Conservation (phyloP, 2,113 vertebrate genomes). For the Channa maculata region DNA sequence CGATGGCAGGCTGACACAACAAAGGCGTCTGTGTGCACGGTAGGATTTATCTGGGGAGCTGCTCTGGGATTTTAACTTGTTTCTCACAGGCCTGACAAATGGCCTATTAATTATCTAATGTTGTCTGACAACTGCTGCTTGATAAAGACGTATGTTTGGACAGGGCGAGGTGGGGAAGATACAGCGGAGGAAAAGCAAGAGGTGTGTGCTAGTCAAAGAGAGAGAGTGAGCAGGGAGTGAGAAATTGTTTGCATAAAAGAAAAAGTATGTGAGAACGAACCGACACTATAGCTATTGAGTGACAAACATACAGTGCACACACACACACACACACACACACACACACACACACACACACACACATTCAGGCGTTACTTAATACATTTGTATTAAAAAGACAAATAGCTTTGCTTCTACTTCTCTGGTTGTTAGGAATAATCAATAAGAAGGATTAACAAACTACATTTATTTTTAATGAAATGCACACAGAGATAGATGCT, state of each 20-base stretch:
- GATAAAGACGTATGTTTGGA: conserved; percentile 99
- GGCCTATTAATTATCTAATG: conserved; percentile 99
- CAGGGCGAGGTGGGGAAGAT: conserved; percentile 71
- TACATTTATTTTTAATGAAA: conserved; percentile 72
- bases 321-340: conserved; percentile 9
- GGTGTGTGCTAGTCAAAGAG: conserved; percentile 7
- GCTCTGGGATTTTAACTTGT: conserved; percentile 96
- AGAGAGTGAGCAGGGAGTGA: background rate
- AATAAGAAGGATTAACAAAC: conserved; percentile 63
- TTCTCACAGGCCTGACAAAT: conserved; percentile 99
- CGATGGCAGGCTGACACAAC: conserved; percentile 89
- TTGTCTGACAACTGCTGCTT: conserved; percentile 99
- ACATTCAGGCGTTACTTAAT: conserved; percentile 2
- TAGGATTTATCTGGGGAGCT: conserved; percentile 95
- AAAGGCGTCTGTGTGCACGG: conserved; percentile 88
- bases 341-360: background rate
- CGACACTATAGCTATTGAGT: conserved; percentile 13
- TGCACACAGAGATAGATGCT: conserved; percentile 61
- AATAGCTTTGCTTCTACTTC: conserved; percentile 35
- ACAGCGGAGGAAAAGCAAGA: conserved; percentile 38
- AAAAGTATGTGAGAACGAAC: conserved; percentile 26
- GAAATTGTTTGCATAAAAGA: conserved; percentile 41
- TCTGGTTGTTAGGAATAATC: conserved; percentile 43
- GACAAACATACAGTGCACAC: background rate
- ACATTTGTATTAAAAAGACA: conserved; percentile 35